These are phyloP conservation scores for Octomys mimax DNA, from an alignment of 2,797 vertebrate genomes.

Conservation along the genomic window DNA sequence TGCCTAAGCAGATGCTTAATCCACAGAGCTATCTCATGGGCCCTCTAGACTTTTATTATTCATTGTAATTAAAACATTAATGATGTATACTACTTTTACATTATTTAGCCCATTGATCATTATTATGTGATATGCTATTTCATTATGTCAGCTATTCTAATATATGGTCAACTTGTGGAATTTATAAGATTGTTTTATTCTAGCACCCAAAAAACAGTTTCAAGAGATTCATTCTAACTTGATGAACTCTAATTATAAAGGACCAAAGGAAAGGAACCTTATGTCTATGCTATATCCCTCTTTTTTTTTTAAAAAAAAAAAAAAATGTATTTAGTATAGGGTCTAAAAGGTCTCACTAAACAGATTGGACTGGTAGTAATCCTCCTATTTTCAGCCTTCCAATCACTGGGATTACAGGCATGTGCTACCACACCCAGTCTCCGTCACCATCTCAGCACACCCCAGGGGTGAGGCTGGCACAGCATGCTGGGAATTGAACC, in stretches of 20 bases:
- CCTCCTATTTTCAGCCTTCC: too few relatives aligned
- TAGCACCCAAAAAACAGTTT: background rate
- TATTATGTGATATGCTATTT: constrained; percentile 5
- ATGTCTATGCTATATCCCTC: background rate
- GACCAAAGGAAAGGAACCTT: background rate
- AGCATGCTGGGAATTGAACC: too few relatives aligned
- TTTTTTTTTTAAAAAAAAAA: background rate
- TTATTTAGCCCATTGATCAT: constrained; percentile 1
- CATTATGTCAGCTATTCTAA: background rate
- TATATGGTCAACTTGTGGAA: background rate
- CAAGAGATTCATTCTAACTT: background rate
- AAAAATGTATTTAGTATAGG: too few relatives aligned
- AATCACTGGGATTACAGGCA: too few relatives aligned
- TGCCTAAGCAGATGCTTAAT: too few relatives aligned
- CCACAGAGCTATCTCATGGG: too few relatives aligned
- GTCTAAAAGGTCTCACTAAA: too few relatives aligned
- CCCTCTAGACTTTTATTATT: constrained; percentile 22
- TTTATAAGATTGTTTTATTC: constrained; percentile 37
- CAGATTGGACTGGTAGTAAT: too few relatives aligned
- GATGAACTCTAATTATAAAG: background rate
- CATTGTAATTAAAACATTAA: background rate
- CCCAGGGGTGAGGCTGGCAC: too few relatives aligned
- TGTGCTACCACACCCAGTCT: too few relatives aligned
- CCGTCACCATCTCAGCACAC: too few relatives aligned
- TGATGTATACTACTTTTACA: constrained; percentile 46